Evolutionary conservation across 2,888 invertebrate species (phyloP).

Genomic region (Bimastos eiseni): DNA sequence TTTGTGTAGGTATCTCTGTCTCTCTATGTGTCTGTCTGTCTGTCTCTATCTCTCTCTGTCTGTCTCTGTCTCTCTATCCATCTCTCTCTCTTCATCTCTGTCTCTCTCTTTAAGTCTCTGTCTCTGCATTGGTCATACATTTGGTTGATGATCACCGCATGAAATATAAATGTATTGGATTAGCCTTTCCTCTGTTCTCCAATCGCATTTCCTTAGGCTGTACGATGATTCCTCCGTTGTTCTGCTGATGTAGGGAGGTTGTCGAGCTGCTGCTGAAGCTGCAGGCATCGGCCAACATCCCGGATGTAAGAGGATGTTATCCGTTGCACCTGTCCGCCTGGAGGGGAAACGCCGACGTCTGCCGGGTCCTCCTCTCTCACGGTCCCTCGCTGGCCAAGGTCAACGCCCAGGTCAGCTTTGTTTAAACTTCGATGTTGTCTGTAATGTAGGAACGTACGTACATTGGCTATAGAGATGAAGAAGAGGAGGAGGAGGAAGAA

Average conservation of each 20-base stretch:
- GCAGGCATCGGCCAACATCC: slow-evolving; percentile 84
- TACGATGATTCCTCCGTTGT: not conserved
- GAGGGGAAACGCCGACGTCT: slow-evolving; percentile 88
- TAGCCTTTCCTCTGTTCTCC: not conserved
- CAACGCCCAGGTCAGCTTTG: slow-evolving; percentile 55
- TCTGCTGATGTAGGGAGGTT: slow-evolving; percentile 72
- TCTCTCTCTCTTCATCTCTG: not conserved
- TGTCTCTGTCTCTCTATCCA: not conserved
- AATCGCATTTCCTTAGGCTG: not conserved
- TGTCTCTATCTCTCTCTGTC: not conserved
- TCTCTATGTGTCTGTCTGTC: not conserved
- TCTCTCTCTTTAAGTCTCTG: not conserved
- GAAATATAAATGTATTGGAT: slow-evolving; percentile 10
- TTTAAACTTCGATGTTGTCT: not conserved
- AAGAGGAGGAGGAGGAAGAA: too few species aligned
- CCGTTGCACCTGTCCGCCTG: slow-evolving; percentile 91
- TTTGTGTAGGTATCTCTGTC: not conserved
- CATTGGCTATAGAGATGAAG: too few species aligned
- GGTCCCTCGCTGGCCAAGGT: slow-evolving; percentile 51
- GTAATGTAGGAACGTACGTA: not conserved
- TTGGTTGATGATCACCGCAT: not conserved
- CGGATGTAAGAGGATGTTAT: slow-evolving; percentile 86
- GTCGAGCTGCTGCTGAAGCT: slow-evolving; percentile 80
- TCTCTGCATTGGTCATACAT: not conserved
- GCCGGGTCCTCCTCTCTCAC: slow-evolving; percentile 76